Evolutionary conservation across 2,888 invertebrate species (phyloP).

Genomic region (Callyntrura guangdongensis): DNA sequence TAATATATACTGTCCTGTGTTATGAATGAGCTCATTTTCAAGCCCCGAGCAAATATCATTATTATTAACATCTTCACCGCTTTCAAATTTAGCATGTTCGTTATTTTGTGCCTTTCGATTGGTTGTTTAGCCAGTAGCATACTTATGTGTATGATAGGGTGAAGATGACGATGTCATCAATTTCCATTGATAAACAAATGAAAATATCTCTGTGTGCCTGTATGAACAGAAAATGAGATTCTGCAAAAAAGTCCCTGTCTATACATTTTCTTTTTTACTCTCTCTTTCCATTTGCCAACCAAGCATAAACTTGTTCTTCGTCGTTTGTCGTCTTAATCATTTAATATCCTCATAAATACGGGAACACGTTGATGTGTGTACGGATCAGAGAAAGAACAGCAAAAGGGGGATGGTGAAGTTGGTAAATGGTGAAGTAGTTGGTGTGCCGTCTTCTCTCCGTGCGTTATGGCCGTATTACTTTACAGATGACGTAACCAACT

Average conservation of each 20-base stretch:
- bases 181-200: conserved; percentile 31
- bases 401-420: neutral
- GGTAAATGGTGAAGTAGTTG: no score
- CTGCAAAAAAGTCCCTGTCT: neutral
- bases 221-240: conserved; percentile 2
- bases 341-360: neutral
- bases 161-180: conserved; percentile 31
- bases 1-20: neutral
- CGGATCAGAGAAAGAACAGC: neutral
- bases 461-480: neutral
- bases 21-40: conserved; percentile 42
- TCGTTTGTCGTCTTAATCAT: neutral
- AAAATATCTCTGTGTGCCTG: conserved; percentile 7
- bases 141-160: neutral
- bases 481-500: conserved; percentile 72
- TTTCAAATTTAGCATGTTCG: neutral
- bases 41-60: conserved; percentile 8
- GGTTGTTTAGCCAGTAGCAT: neutral
- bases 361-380: neutral
- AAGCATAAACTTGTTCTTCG: neutral
- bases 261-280: neutral
- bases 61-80: conserved; percentile 29
- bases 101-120: neutral
- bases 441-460: neutral
- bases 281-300: conserved; percentile 15